Evolutionary conservation across 2,113 vertebrate genomes (phyloP), one percentile per base, ranked within the genome.

Genomic region (Plotosus lineatus): DNA sequence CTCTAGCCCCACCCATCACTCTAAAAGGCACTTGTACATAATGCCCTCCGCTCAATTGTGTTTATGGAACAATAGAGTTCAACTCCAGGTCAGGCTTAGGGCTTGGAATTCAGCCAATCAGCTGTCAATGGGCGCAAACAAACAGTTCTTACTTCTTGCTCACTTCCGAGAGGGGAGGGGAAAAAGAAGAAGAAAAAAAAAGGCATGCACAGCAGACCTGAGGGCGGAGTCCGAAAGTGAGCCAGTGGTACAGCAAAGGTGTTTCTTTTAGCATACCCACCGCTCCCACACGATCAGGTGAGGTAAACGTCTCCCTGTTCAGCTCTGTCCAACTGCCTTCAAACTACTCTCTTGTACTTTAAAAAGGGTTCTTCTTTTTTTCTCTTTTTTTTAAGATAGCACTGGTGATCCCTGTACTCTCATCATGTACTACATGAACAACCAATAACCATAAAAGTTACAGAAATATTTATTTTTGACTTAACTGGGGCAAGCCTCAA

Each of bases 61-160:
- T 90, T 93, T 92, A 92, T 94, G 91, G 75, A 94, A 94, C 94
- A 94, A 94, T 94, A 93, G 92, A 92, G 95, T 96, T 96, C 95
- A 96, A 94, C 94, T 94, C 90, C 89, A 94, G 95, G 95, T 96
- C 95, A 96, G 93, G 90, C 93, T 92, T 87, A 87, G 94, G 92
- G 91, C 88, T 92, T 96, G 95, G 95, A 95, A 80, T 55, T 1
- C 31, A 73, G 93, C 95, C 95, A 95, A 92, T 91, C 94, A 93
- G 89, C 94, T 94, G 93, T 95, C 95, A 95, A 94, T 94, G 93
- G 94, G 94, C 94, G 93, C 93, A 95, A 85, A 88, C 83, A 87
- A 85, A 82, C 86, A 85, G 86, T 77, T 74, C 72, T 80, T 81
- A 79, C 79, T 74, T 58, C 75, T 77, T 69, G 77, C 75, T 79